These are phyloP conservation scores for Synaphobranchus kaupii DNA, from an alignment of 2,797 vertebrate species.

Conservation along the genomic window DNA sequence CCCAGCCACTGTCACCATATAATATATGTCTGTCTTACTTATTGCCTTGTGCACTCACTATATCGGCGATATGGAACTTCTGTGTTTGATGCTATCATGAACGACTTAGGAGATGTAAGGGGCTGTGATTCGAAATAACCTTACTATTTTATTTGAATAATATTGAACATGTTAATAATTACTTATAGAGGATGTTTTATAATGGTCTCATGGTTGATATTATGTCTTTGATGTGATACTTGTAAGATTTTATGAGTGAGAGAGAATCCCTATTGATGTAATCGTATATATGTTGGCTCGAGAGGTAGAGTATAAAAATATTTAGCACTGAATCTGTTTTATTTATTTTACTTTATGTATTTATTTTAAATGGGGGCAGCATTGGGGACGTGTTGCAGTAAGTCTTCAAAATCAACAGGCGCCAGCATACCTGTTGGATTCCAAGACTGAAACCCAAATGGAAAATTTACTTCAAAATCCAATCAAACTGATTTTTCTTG, in stretches of 20 bases:
- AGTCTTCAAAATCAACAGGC: background rate
- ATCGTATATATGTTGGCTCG: slow-evolving; percentile 25
- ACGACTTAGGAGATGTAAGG: background rate
- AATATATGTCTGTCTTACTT: background rate
- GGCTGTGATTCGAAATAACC: background rate
- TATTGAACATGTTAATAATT: background rate
- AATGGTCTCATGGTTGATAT: slow-evolving; percentile 22
- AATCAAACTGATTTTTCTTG: background rate
- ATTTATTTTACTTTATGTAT: background rate
- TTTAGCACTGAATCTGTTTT: background rate
- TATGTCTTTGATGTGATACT: slow-evolving; percentile 38
- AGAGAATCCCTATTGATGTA: background rate
- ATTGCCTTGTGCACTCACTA: background rate
- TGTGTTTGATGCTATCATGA: background rate
- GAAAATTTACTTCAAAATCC: background rate
- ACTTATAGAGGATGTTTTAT: slow-evolving; percentile 11
- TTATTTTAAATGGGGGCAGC: background rate
- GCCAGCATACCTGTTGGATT: background rate
- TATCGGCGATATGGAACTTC: background rate
- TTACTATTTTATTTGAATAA: too few species aligned
- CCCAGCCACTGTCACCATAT: background rate
- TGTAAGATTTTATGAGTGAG: slow-evolving; percentile 31
- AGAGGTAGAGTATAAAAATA: slow-evolving; percentile 22
- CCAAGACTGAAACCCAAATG: background rate
- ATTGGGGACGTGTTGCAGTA: background rate